These are phyloP conservation scores for Anas platyrhynchos DNA, from an alignment of 2,113 vertebrate species.

Conservation along the genomic window DNA sequence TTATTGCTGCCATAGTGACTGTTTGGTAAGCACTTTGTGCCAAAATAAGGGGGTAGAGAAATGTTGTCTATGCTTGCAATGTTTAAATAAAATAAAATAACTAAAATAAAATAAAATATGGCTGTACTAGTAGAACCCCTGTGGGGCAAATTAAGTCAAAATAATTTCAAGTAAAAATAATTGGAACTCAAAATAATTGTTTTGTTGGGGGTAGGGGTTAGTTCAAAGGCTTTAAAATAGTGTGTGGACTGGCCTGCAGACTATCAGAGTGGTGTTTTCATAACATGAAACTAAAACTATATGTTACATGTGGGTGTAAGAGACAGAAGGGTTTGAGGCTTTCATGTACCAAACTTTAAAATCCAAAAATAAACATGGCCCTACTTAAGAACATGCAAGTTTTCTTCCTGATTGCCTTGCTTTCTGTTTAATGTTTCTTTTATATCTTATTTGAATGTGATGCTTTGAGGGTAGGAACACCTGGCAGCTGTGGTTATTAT, in stretches of 20 bases:
- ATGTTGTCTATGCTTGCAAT: neutral
- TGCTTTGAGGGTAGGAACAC: neutral
- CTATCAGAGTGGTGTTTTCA: neutral
- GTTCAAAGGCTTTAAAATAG: neutral
- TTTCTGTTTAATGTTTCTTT: neutral
- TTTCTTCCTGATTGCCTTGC: neutral
- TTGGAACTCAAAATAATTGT: neutral
- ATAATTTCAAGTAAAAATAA: neutral
- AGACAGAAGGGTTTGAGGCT: neutral
- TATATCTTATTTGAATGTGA: neutral
- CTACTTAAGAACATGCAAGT: neutral
- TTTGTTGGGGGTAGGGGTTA: neutral
- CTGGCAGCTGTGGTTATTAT: neutral
- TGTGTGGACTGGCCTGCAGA: neutral
- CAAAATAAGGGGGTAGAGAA: neutral
- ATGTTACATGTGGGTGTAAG: neutral
- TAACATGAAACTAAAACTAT: neutral
- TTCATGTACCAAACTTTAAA: neutral
- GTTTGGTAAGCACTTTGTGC: neutral
- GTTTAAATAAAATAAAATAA: neutral
- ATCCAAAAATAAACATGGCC: neutral
- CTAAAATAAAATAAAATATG: neutral
- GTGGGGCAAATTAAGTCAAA: neutral
- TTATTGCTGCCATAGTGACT: neutral
- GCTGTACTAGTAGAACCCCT: neutral